Conservation (phyloP, 2,797 vertebrate species). For the Jordanella pulchra region DNA sequence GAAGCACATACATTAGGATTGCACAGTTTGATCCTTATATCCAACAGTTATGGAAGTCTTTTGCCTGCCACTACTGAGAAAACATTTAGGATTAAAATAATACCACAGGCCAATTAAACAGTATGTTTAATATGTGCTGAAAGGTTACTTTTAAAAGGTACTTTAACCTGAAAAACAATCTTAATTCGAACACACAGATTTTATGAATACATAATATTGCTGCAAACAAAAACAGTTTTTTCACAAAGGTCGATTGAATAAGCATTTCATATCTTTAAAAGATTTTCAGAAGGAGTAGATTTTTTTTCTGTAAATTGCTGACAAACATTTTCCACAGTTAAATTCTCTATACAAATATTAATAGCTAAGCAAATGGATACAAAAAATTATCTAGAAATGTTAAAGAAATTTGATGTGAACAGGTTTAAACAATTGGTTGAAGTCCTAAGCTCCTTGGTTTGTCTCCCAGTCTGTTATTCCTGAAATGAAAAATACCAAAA, state of each 20-base stretch:
- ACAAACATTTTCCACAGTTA: not conserved
- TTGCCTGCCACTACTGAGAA: too few relatives aligned
- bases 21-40: too few relatives aligned
- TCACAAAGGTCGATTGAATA: not conserved
- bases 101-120: too few relatives aligned
- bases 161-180: too few relatives aligned
- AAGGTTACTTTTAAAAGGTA: too few relatives aligned
- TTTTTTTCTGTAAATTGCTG: not conserved
- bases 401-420: constrained; percentile 12
- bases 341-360: not conserved
- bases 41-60: too few relatives aligned
- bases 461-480: constrained; percentile 69
- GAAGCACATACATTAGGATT: too few relatives aligned
- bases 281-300: not conserved
- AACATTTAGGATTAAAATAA: too few relatives aligned
- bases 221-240: not conserved
- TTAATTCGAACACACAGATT: too few relatives aligned
- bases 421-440: not conserved
- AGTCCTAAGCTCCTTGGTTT: constrained; percentile 57
- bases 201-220: too few relatives aligned
- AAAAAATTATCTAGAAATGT: not conserved
- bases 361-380: not conserved
- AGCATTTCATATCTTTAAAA: constrained; percentile 9
- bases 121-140: too few relatives aligned
- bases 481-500: constrained; percentile 45